A percentile compares a stretch with the other conserved stretches of the same genome.
Evolutionary conservation across 2,797 vertebrate species (phyloP).

Genomic region (Bradypodion pumilum): DNA sequence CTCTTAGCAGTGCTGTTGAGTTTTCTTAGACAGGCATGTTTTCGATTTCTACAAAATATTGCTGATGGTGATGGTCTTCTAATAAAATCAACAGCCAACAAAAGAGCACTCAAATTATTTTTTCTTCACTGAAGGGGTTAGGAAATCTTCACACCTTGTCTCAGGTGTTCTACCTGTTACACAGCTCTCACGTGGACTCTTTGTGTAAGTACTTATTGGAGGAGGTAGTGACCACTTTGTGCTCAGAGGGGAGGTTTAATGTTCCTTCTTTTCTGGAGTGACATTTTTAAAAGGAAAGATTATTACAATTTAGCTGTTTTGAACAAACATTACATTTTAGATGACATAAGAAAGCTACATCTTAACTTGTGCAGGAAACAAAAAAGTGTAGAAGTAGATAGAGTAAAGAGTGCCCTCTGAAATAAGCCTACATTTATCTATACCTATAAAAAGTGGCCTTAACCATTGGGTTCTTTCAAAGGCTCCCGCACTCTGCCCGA

Average conservation of each 20-base stretch:
- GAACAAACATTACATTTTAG: background rate
- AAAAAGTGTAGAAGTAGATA: background rate
- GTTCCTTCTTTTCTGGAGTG: background rate
- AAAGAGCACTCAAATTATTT: background rate
- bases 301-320: too few species aligned
- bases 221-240: background rate
- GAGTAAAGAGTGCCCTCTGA: rapidly evolving
- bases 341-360: too few species aligned
- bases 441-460: too few species aligned
- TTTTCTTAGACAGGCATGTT: background rate
- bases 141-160: background rate
- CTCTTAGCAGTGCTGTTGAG: background rate
- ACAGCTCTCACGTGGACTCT: too few species aligned
- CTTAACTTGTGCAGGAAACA: too few species aligned
- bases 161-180: background rate
- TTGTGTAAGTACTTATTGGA: background rate
- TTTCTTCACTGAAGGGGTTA: background rate
- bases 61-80: background rate
- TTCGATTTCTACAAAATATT: background rate
- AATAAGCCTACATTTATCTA: rapidly evolving
- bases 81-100: background rate
- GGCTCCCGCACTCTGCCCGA: too few species aligned
- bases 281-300: too few species aligned
- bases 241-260: background rate
- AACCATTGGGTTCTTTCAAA: too few species aligned